Evolutionary conservation across 2,888 invertebrate genomes (phyloP), one percentile per base, ranked within the genome.

Genomic region (Stictocephala bisonia): DNA sequence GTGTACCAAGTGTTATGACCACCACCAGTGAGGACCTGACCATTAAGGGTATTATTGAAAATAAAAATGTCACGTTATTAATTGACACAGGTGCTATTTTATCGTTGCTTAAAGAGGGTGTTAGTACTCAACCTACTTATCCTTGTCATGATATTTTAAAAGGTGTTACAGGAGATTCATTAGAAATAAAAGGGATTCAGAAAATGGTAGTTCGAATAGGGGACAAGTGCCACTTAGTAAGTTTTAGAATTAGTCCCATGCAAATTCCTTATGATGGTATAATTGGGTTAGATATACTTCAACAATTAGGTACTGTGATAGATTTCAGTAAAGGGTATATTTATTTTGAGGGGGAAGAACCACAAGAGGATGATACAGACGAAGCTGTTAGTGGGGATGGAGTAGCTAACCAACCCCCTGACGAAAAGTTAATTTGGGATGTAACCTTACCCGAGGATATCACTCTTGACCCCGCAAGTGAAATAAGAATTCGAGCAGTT

Each of bases 21-120:
- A 50, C 50, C 50, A 50, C 50, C 20, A 50, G 24, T 50, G 50
- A 24, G 50, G 53, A 53, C 53, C 53, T 53, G 53, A 53, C 26
- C 24, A n/a, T 53, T 2, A 29, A 27, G 7, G 53, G 53, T 26
- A 15, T 53, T 6, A 53, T 53, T n/a, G 53, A 53, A 7, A 53
- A 53, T 53, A 53, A 53, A 3, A 15, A 26, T n/a, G 53, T 50
- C 6, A 50, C 3, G 2, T 20, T 20, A 50, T 20, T 50, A 20
- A 50, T 50, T 4, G 50, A 50, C 24, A 50, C 50, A 18, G 50
- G 50, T 6, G 50, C 50, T 50, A 13, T 50, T 7, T 22, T 50
- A 24, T 50, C 50, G 13, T 20, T 50, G 22, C 20, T 50, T 7
- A 50, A 50, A 50, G 20, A 50, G 50, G 50, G 53, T 29, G 27